phyloP scores from a whole-genome alignment of 2,797 vertebrate species.

The Sebastes trivittatus region DNA sequence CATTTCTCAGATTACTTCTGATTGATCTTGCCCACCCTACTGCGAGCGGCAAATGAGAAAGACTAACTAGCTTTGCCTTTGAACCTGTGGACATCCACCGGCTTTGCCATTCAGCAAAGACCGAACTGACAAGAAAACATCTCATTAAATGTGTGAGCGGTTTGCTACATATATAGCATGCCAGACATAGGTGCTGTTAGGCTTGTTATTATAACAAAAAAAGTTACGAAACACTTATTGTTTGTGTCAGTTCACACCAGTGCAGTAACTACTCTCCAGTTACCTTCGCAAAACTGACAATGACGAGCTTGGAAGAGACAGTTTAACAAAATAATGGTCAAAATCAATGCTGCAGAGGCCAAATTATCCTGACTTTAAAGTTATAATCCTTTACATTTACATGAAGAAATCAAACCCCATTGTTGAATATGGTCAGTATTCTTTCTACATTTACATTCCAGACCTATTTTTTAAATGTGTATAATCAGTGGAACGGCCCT shows the following conservation, averaged over 20 bases:
- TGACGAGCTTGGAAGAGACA: neutral
- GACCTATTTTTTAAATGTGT: neutral
- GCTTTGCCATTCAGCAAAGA: conserved; percentile 46
- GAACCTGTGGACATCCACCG: conserved; percentile 50
- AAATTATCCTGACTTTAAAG: neutral
- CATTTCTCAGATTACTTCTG: conserved; percentile 78
- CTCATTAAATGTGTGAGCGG: conserved; percentile 49
- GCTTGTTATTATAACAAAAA: conserved; percentile 21
- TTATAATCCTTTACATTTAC: neutral
- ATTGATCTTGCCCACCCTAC: conserved; percentile 75
- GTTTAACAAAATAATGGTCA: neutral
- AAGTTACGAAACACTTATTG: conserved; percentile 10
- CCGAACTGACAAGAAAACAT: conserved; percentile 25
- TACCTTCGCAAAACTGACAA: neutral
- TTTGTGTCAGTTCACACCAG: conserved; percentile 2
- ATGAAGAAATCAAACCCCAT: neutral
- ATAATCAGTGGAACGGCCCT: neutral
- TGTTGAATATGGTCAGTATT: neutral
- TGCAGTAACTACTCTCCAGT: conserved; percentile 1
- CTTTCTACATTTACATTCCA: neutral
- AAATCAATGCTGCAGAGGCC: neutral
- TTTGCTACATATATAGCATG: neutral
- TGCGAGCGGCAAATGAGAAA: conserved; percentile 58
- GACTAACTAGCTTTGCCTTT: conserved; percentile 64
- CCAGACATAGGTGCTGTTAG: conserved; percentile 3